A percentile compares a stretch with the other conserved stretches of the same genome.
These are phyloP conservation scores for Xestia sexstrigata DNA, from an alignment of 2,888 invertebrate species.

Conservation along the genomic window DNA sequence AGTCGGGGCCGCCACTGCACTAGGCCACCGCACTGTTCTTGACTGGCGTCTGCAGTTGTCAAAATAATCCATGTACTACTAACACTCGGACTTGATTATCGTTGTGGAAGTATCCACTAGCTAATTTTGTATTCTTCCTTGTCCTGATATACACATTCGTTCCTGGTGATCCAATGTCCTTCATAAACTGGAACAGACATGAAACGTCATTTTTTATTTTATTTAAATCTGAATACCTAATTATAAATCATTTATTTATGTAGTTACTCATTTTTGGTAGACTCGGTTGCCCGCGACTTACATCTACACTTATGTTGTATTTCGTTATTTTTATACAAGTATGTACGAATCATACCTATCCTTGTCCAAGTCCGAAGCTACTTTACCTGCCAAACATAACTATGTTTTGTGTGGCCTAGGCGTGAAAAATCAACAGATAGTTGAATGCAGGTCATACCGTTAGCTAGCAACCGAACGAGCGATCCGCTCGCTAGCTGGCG, in stretches of 20 bases:
- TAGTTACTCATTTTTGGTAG: not conserved
- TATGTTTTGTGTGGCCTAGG: not conserved
- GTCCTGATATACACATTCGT: constrained; percentile 76
- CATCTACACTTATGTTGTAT: not conserved
- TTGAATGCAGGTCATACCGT: too few relatives aligned
- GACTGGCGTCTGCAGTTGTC: not conserved
- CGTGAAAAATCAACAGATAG: not conserved
- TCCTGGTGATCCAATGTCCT: constrained; percentile 74
- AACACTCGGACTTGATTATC: constrained; percentile 80
- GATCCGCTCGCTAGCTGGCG: too few relatives aligned
- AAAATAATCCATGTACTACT: constrained; percentile 62
- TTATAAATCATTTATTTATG: too few relatives aligned
- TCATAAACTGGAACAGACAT: constrained; percentile 70
- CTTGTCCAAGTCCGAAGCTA: not conserved
- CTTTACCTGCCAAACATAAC: not conserved
- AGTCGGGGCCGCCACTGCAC: too few relatives aligned
- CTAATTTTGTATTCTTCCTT: constrained; percentile 62
- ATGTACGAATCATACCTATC: not conserved
- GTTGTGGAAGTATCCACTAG: constrained; percentile 73
- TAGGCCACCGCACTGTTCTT: too few relatives aligned
- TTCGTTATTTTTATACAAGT: not conserved
- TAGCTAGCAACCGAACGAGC: too few relatives aligned
- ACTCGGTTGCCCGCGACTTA: not conserved
- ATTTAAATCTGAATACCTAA: too few relatives aligned
- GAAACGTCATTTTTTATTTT: too few relatives aligned